Evolutionary conservation across 2,113 vertebrate genomes (phyloP), one percentile per base, ranked within the genome.

Genomic region (Plestiodon gilberti): DNA sequence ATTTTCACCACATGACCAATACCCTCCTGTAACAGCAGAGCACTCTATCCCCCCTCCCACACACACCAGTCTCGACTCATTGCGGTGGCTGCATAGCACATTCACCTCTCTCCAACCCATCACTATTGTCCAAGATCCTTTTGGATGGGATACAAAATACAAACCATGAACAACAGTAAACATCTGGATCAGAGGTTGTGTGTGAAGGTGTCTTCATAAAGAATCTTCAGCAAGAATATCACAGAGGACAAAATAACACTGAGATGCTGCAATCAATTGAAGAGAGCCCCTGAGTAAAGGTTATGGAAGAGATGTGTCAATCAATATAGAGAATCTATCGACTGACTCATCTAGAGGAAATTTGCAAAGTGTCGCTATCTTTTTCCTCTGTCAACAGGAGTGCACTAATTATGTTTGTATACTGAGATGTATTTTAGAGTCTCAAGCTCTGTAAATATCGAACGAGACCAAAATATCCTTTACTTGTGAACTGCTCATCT

Each of bases 291-390:
- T 81, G 71, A 1, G 9, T 86, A 89, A 87, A 92, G 78, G 76
- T 91, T 84, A 89, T 88, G 85, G 88, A 40, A 90, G 88, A 88
- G 18, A 83, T 35, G n/a, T 69, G 48, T 82, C 80, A 89, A 71
- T 89, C 84, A 91, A 64, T 87, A 87, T 78, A 78, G 88, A 90
- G 78, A 92, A 89, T 85, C n/a, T 87, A 77, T 85, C 86, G 77
- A 90, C n/a, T 91, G 78, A 73, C 28, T 48, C 62, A 71, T 87
- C 61, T 18, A 64, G 55, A 86, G 85, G 64, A 91, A 92, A 90
- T 87, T 79, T 61, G 30, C 62, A 79, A 71, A 74, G 17, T 35
- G 17, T 57, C 67, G 43, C 69, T 81, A 55, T 40, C 18, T 43
- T 43, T 11, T n/a, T 25, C 69, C 35, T 70, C 33, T 40, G 23